Conservation (phyloP, 2,113 vertebrate species). For the Neodon shergylaensis region DNA sequence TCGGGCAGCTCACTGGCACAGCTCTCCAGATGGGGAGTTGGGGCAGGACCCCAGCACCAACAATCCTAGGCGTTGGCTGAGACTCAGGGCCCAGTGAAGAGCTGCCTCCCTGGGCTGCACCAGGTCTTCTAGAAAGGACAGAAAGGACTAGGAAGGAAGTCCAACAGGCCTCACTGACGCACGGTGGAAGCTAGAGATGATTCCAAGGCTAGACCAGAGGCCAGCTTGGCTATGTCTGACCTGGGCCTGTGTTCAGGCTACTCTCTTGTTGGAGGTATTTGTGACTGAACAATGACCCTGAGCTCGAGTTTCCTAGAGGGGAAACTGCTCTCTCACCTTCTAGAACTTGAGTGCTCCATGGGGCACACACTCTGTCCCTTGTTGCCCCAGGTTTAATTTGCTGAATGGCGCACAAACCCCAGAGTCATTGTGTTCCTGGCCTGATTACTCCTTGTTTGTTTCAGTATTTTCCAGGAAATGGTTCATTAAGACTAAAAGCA, state of each 20-base stretch:
- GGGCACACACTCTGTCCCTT: constrained; percentile 63
- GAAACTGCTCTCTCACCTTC: background rate
- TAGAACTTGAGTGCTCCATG: background rate
- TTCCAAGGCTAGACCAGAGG: constrained; percentile 43
- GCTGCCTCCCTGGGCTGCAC: background rate
- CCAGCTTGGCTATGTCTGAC: background rate
- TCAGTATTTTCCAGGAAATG: constrained; percentile 83
- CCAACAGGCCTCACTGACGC: background rate
- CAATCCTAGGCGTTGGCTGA: background rate
- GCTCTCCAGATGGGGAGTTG: background rate
- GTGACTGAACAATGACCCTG: background rate
- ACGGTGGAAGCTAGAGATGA: background rate
- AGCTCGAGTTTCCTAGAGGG: background rate
- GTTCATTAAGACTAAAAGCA: constrained; percentile 86
- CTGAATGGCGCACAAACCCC: constrained; percentile 67
- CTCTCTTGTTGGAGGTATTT: background rate
- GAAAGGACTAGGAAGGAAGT: background rate
- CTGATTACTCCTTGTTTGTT: constrained; percentile 83
- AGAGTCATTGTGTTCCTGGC: constrained; percentile 68
- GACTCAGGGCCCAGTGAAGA: background rate
- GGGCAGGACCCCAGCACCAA: rapidly evolving
- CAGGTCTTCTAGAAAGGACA: background rate
- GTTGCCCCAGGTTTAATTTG: constrained; percentile 71
- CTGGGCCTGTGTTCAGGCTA: background rate
- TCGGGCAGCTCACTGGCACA: background rate